A percentile compares a stretch with the other conserved stretches of the same genome.
Evolutionary conservation across 2,113 vertebrate species (phyloP).

Genomic region (Thalassoma bifasciatum): DNA sequence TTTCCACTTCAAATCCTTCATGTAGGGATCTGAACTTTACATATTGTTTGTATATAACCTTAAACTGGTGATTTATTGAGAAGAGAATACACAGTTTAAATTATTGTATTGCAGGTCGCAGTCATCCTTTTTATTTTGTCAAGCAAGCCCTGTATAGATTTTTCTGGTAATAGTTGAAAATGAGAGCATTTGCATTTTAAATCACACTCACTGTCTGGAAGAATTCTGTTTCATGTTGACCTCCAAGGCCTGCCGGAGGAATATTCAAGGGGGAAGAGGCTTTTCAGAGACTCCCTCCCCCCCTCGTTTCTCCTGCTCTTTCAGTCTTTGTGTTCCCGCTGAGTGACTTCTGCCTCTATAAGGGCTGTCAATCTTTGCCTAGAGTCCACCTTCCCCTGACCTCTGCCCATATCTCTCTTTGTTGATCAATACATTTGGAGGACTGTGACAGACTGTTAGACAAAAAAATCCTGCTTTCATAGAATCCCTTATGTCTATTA

Average conservation of each 20-base stretch:
- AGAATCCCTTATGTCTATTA: not conserved
- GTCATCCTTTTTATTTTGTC: not conserved
- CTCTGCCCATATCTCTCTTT: slow-evolving; percentile 26
- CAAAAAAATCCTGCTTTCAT: slow-evolving; percentile 1
- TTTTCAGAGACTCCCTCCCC: slow-evolving; percentile 17
- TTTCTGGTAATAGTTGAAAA: slow-evolving; percentile 9
- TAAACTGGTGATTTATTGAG: not conserved
- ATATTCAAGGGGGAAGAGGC: slow-evolving; percentile 33
- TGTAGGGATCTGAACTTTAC: not conserved
- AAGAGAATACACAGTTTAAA: not conserved
- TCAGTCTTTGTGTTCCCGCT: slow-evolving; percentile 19
- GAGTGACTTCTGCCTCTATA: slow-evolving; percentile 51
- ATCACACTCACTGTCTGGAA: not conserved
- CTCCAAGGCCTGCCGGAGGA: slow-evolving; percentile 37
- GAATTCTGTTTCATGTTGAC: slow-evolving; percentile 16
- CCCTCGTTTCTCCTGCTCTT: slow-evolving; percentile 9
- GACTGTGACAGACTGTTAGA: slow-evolving; percentile 34
- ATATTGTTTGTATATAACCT: not conserved
- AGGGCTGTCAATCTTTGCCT: slow-evolving; percentile 26
- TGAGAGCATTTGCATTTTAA: not conserved
- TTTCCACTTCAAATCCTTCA: not conserved
- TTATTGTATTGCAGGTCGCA: not conserved
- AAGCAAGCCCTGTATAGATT: not conserved
- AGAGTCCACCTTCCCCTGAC: slow-evolving; percentile 23
- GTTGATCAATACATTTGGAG: slow-evolving; percentile 37